Evolutionary conservation across 2,113 vertebrate genomes (phyloP), one percentile per base, ranked within the genome.

Genomic region (Pampusana beccarii): DNA sequence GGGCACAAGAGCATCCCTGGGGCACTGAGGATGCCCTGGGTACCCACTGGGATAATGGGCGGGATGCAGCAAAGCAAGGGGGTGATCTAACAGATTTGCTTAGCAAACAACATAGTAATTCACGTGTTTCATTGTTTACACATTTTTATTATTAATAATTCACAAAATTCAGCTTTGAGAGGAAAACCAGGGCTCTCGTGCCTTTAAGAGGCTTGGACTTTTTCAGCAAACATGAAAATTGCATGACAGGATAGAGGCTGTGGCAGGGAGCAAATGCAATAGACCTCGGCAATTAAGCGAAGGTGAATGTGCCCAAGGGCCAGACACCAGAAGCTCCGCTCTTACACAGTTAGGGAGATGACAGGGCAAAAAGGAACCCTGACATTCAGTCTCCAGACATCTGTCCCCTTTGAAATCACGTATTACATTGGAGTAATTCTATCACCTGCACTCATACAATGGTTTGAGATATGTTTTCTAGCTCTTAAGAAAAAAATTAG

Each of bases 301-400:
- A 70, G 60, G 90, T 12, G 51, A 92, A 70, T 0, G 3, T 2
- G 57, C 75, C 60, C 46, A 8, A 53, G 62, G 81, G 71, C 90
- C 65, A 84, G 38, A 11, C 88, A 64, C 36, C 86, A 87, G 57
- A 9, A 80, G 44, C 26, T 58, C 60, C 86, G 61, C 58, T 5
- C 36, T 31, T 20, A 67, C 56, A 15, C 4, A 3, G 67, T 74
- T 67, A 86, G 61, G 31, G 64, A 42, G 26, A 86, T 92, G 80
- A 93, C 64, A 64, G 80, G 66, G 88, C 88, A 80, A 51, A 97
- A 94, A 48, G 26, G 71, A 94, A 90, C 80, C 85, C 83, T 56
- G 64, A 71, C 72, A 71, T 75, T 80, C 0, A 0, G 80, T 95
- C 86, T 88, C 82, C 79, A 94, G 79, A 86, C 75, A 67, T 83